Conservation (phyloP, 1,140 invertebrate genomes). For the Lanistes nyassanus region DNA sequence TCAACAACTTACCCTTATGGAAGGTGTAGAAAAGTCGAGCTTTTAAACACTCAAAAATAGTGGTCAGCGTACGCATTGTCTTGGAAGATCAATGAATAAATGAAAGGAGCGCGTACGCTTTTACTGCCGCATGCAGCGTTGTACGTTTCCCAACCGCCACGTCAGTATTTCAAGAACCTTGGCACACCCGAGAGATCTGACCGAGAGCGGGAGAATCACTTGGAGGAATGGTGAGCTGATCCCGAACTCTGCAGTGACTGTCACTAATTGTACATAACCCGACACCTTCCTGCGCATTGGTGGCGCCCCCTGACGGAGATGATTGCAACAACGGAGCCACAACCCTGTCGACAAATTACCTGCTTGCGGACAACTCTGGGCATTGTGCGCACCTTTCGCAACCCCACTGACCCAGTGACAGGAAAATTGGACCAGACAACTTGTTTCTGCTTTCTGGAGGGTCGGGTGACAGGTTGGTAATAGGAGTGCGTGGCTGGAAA, state of each 20-base stretch:
- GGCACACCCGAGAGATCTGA: no score
- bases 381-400: slow-evolving; percentile 12
- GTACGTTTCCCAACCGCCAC: no score
- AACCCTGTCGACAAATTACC: not conserved
- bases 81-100: no score
- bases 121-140: no score
- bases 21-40: no score
- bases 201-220: no score
- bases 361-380: slow-evolving; percentile 2
- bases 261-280: slow-evolving; percentile 20
- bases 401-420: not conserved
- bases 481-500: not conserved
- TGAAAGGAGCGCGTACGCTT: no score
- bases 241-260: not conserved
- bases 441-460: not conserved
- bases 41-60: no score
- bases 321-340: slow-evolving; percentile 8
- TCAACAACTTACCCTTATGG: no score
- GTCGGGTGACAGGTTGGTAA: not conserved
- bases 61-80: no score
- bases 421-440: slow-evolving; percentile 1
- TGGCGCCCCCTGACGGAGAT: slow-evolving; percentile 21
- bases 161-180: no score
- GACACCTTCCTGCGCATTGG: slow-evolving; percentile 8
- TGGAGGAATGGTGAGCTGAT: not conserved